A percentile compares a stretch with the other conserved stretches of the same genome.
These are phyloP conservation scores for Watersipora subatra DNA, from an alignment of 1,140 invertebrate genomes.

Conservation along the genomic window DNA sequence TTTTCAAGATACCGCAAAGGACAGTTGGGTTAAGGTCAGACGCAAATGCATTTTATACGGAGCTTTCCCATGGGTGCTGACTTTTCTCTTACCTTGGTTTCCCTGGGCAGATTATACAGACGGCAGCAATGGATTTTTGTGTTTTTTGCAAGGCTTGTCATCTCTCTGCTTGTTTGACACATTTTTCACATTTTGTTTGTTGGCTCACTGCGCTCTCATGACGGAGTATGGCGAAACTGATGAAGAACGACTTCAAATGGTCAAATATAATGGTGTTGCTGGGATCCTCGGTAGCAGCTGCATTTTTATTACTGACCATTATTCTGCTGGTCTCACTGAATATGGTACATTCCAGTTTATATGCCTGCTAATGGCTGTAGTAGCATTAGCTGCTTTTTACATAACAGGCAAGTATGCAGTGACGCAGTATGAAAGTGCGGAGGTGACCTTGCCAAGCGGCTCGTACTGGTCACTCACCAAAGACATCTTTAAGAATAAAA, in stretches of 20 bases:
- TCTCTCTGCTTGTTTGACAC: constrained; percentile 41
- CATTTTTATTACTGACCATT: constrained; percentile 19
- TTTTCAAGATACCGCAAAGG: constrained; percentile 27
- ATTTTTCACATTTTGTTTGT: constrained; percentile 37
- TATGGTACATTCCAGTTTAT: constrained; percentile 28
- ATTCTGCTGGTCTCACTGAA: constrained; percentile 24
- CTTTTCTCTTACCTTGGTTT: constrained; percentile 41
- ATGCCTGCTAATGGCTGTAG: constrained; percentile 20
- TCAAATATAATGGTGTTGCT: constrained; percentile 30
- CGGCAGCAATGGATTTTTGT: constrained; percentile 8
- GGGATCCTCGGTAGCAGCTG: constrained; percentile 19
- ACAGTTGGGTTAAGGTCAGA: constrained; percentile 29
- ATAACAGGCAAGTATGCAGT: constrained; percentile 23
- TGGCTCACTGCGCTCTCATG: constrained; percentile 37
- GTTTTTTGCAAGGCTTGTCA: neutral
- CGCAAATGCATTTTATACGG: constrained; percentile 33
- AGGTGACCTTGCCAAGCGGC: neutral
- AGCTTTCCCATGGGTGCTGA: constrained; percentile 34
- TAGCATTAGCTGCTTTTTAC: constrained; percentile 21
- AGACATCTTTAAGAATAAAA: constrained; percentile 10
- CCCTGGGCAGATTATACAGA: constrained; percentile 21
- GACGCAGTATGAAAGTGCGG: constrained; percentile 22
- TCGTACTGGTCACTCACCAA: constrained; percentile 6
- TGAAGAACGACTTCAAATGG: constrained; percentile 25
- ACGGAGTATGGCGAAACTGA: constrained; percentile 34